Evolutionary conservation across 2,113 vertebrate species (phyloP).

Genomic region (Pelobates fuscus): DNA sequence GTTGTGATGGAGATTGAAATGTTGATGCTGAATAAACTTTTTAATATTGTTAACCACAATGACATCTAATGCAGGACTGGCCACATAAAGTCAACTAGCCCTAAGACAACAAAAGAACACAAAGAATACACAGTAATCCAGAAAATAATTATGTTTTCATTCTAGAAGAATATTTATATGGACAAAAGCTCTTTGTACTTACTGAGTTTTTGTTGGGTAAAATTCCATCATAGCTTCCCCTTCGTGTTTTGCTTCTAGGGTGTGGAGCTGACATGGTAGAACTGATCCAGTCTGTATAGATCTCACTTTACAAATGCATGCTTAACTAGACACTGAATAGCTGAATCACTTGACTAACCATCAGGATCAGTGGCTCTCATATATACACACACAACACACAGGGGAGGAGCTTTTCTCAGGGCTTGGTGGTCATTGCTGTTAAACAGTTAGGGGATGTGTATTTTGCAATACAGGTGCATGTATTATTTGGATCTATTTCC

Average conservation of each 20-base stretch:
- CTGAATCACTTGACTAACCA: slow-evolving; percentile 34
- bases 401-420: slow-evolving; percentile 51
- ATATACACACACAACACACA: neutral
- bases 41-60: too few species aligned
- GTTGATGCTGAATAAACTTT: too few species aligned
- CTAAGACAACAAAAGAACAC: too few species aligned
- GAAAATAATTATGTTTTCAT: too few species aligned
- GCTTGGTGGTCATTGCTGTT: neutral
- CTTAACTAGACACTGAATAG: slow-evolving; percentile 46
- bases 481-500: neutral
- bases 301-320: slow-evolving; percentile 29
- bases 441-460: neutral
- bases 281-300: neutral
- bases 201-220: slow-evolving; percentile 60
- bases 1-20: too few species aligned
- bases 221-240: slow-evolving; percentile 67
- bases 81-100: too few species aligned
- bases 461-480: neutral
- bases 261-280: slow-evolving; percentile 36
- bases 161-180: too few species aligned
- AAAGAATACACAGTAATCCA: neutral
- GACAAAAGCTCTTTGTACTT: slow-evolving; percentile 56
- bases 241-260: slow-evolving; percentile 54
- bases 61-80: too few species aligned
- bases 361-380: slow-evolving; percentile 57